These are phyloP conservation scores for Ips typographus DNA, from an alignment of 1,140 invertebrate genomes.

Conservation along the genomic window DNA sequence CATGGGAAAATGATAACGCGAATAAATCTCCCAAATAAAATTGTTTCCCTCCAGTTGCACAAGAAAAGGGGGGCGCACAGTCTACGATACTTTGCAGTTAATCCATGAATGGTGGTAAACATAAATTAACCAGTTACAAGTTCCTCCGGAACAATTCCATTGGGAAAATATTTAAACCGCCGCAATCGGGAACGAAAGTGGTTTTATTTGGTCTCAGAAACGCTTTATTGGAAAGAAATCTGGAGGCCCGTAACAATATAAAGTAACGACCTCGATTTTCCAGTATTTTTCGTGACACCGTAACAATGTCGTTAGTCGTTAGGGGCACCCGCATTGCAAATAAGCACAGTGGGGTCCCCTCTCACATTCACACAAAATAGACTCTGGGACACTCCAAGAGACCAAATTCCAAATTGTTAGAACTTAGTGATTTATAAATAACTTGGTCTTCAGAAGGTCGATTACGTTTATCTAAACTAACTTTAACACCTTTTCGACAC, in stretches of 20 bases:
- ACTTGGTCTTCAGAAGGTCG: too few species aligned
- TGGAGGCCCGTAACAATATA: conserved; percentile 36
- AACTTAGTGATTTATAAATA: too few species aligned
- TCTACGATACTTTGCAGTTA: too few species aligned
- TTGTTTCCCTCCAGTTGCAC: not conserved
- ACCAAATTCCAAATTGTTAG: too few species aligned
- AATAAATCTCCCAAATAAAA: conserved; percentile 23
- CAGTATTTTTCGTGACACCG: conserved; percentile 38
- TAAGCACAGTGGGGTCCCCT: conserved; percentile 21
- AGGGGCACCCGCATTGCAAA: conserved; percentile 36
- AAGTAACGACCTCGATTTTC: conserved; percentile 37
- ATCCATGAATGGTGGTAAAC: too few species aligned
- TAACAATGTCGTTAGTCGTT: conserved; percentile 39
- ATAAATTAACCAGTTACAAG: too few species aligned
- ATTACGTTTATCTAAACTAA: too few species aligned
- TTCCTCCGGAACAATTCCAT: not conserved
- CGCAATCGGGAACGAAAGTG: conserved; percentile 21
- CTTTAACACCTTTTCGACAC: too few species aligned
- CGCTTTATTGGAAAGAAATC: conserved; percentile 36
- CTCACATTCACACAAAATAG: conserved; percentile 24
- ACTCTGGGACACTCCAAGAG: conserved; percentile 21
- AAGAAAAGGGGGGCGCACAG: too few species aligned
- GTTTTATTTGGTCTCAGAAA: conserved; percentile 33
- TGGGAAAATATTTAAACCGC: conserved; percentile 27
- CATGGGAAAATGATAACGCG: conserved; percentile 28